Evolutionary conservation across 2,888 invertebrate species (phyloP), one percentile per base, ranked within the genome.

Genomic region (Volucella bombylans): DNA sequence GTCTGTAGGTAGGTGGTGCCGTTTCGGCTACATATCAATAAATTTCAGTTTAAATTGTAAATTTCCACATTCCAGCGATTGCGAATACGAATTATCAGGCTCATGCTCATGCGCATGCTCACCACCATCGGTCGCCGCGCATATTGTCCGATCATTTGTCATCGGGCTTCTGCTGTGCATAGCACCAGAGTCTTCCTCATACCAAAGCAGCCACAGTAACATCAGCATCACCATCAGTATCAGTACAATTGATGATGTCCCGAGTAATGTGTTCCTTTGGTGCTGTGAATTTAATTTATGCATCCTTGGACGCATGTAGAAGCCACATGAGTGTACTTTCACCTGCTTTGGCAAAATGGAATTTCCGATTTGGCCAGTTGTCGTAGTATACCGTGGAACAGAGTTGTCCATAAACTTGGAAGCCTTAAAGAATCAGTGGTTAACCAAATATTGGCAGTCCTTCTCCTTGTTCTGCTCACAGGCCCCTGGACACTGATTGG

Each of bases 1-100:
- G 85, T 85, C 85, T 85, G 81, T 81, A 81, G 85, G 85, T 85
- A 85, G 85, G 85, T 85, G 85, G 85, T 85, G 85, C 85, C 81
- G 71, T 85, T 81, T 77, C 81, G 61, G 68, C 62, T 71, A 85
- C 81, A 72, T 85, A 81, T 81, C 85, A 68, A 85, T 85, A 85
- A 81, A 85, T 85, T 81, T 71, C 76, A 72, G 67, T 68, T 85
- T 81, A 77, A 85, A 77, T 77, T 85, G 81, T 77, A 80, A 80
- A 85, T 85, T 68, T 81, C 57, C 76, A 81, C 85, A 85, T 85
- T 85, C 85, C 72, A 39, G 50, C 9, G 73, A 31, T 31, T 31
- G 31, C 31, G 1, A 31, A 31, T 31, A 31, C 31, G 31, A 31
- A 31, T 31, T 6, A 31, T 31, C 31, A 31, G 31, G 31, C 31